phyloP scores from a whole-genome alignment of 1,140 invertebrate species.

The Neodiprion pinetum region DNA sequence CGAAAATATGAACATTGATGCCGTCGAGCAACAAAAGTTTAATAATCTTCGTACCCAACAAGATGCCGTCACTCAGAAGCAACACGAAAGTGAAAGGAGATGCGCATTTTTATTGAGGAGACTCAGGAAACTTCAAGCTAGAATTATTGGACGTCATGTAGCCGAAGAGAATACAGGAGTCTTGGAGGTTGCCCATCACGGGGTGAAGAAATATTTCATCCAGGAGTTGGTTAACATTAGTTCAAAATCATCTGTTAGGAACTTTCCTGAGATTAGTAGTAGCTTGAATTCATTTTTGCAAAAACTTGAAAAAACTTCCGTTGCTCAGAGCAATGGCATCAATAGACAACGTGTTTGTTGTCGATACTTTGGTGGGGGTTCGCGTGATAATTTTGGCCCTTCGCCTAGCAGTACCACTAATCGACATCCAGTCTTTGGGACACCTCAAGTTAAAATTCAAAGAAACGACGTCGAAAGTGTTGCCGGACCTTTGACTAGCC shows the following conservation, averaged over 20 bases:
- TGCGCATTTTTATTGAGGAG: conserved; percentile 75
- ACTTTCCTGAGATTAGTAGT: conserved; percentile 47
- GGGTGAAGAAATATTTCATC: conserved; percentile 56
- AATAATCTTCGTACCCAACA: conserved; percentile 49
- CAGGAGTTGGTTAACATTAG: conserved; percentile 54
- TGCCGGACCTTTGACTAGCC: conserved; percentile 72
- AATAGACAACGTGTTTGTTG: conserved; percentile 49
- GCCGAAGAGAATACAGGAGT: conserved; percentile 77
- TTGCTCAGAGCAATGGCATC: conserved; percentile 51
- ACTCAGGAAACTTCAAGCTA: conserved; percentile 76
- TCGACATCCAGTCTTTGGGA: conserved; percentile 55
- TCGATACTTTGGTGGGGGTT: conserved; percentile 71
- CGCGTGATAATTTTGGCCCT: conserved; percentile 58
- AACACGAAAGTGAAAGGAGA: conserved; percentile 71
- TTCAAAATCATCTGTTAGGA: conserved; percentile 40
- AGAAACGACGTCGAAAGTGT: conserved; percentile 69
- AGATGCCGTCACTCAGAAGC: conserved; percentile 61
- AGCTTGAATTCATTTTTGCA: conserved; percentile 51
- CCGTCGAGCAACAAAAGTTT: conserved; percentile 43
- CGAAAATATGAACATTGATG: conserved; percentile 58
- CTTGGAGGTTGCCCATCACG: conserved; percentile 72
- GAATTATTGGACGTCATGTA: conserved; percentile 75
- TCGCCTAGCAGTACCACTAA: conserved; percentile 36
- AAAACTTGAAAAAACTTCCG: conserved; percentile 54
- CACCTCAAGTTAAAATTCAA: conserved; percentile 60